A percentile compares a stretch with the other conserved stretches of the same genome.
Evolutionary conservation across 2,888 invertebrate genomes (phyloP).

Genomic region (Junonia oenone): DNA sequence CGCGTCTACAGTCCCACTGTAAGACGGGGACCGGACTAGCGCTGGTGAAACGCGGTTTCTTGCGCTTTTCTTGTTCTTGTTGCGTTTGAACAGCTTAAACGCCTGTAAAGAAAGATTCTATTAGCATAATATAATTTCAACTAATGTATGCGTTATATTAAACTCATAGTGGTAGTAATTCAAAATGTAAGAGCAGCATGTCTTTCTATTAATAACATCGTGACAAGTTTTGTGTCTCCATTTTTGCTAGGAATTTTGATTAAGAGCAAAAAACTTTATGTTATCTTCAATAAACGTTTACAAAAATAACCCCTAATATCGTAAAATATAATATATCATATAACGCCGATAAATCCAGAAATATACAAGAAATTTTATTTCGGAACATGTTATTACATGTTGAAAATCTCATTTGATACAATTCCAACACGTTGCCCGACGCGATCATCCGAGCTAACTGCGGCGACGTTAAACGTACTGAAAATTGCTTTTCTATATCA

Average conservation of each 20-base stretch:
- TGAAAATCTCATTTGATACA: neutral
- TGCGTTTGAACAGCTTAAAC: conserved; percentile 69
- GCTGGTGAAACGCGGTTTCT: conserved; percentile 65
- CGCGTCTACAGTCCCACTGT: conserved; percentile 68
- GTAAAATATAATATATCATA: neutral
- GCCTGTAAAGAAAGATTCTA: conserved; percentile 44
- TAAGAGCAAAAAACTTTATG: too few species aligned
- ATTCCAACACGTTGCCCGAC: neutral
- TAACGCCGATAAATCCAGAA: too few species aligned
- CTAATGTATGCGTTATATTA: neutral
- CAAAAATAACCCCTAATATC: too few species aligned
- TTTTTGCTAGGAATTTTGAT: too few species aligned
- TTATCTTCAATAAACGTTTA: too few species aligned
- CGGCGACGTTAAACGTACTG: neutral
- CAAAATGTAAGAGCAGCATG: too few species aligned
- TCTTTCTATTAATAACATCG: too few species aligned
- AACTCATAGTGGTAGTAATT: too few species aligned
- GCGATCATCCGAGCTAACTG: neutral
- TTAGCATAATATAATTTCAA: neutral
- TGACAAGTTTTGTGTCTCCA: too few species aligned
- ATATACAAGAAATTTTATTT: neutral
- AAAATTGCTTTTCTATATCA: neutral
- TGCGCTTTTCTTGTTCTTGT: conserved; percentile 50
- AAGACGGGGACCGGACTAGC: conserved; percentile 56
- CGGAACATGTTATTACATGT: neutral